phyloP scores from a whole-genome alignment of 1,140 invertebrate genomes.

The Orussus abietinus region DNA sequence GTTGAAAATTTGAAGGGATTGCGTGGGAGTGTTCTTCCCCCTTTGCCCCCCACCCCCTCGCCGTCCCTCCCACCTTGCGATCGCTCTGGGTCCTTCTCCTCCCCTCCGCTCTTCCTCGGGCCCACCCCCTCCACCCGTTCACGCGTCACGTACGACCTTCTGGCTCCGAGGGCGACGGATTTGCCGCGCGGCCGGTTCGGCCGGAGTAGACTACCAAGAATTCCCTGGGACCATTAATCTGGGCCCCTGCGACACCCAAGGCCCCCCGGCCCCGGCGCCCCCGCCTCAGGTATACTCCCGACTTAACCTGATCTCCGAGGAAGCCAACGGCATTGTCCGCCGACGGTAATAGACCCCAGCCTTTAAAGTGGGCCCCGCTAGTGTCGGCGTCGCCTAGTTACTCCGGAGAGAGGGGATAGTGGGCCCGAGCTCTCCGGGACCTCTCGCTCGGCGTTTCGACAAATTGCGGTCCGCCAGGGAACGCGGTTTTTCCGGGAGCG shows the following conservation, averaged over 20 bases:
- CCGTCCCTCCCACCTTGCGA: no score
- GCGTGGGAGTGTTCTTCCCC: no score
- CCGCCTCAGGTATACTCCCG: slow-evolving; percentile 24
- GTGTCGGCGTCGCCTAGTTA: slow-evolving; percentile 8
- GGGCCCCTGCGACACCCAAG: slow-evolving; percentile 43
- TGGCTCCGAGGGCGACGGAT: slow-evolving; percentile 19
- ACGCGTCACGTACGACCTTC: slow-evolving; percentile 30
- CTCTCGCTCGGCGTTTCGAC: no score
- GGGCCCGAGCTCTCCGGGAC: no score
- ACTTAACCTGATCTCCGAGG: slow-evolving; percentile 27
- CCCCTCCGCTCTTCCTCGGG: no score
- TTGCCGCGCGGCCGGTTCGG: slow-evolving; percentile 23
- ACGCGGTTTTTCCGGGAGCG: background rate
- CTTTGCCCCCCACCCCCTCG: no score
- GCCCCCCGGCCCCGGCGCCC: slow-evolving; percentile 17
- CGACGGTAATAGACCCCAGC: slow-evolving; percentile 25
- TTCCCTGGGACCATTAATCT: slow-evolving; percentile 50
- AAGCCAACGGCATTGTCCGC: slow-evolving; percentile 32
- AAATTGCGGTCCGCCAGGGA: no score
- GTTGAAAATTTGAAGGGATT: no score
- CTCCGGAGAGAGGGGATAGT: no score
- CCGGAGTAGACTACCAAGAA: slow-evolving; percentile 43
- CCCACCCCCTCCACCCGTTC: no score
- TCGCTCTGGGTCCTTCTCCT: background rate
- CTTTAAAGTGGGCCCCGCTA: slow-evolving; percentile 15